Conservation (phyloP, 2,888 invertebrate genomes). For the Acleris laterana region DNA sequence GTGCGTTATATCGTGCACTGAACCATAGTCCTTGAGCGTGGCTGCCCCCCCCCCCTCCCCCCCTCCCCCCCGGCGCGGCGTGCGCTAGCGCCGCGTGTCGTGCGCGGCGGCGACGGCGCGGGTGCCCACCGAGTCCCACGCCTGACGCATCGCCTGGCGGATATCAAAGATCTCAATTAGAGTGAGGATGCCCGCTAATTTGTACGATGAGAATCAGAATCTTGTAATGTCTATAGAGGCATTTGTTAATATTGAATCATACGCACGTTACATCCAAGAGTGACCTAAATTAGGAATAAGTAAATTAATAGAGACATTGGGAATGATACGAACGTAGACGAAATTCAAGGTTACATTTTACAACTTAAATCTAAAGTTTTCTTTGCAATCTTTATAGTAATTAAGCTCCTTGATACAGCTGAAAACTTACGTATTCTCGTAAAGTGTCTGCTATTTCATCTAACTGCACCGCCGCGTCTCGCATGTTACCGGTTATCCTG, state of each 20-base stretch:
- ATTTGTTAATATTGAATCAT: too few relatives aligned
- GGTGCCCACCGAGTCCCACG: conserved; percentile 43
- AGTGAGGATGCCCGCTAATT: too few relatives aligned
- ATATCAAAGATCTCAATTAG: conserved; percentile 61
- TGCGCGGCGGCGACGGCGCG: conserved; percentile 44
- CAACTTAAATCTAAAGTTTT: not conserved
- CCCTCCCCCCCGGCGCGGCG: too few relatives aligned
- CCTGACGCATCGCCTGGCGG: conserved; percentile 46
- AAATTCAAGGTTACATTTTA: too few relatives aligned
- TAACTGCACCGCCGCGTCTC: conserved; percentile 53
- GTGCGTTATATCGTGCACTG: not conserved
- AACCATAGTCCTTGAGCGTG: conserved; percentile 5
- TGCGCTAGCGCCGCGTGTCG: conserved; percentile 41
- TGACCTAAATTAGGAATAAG: too few relatives aligned
- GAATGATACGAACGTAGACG: too few relatives aligned
- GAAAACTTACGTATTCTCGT: conserved; percentile 49
- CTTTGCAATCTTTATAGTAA: conserved; percentile 48
- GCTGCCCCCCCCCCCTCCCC: too few relatives aligned
- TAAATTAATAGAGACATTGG: too few relatives aligned
- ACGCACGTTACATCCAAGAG: too few relatives aligned
- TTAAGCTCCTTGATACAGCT: too few relatives aligned
- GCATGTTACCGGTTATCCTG: conserved; percentile 59
- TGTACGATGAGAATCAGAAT: too few relatives aligned
- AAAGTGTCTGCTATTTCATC: conserved; percentile 53
- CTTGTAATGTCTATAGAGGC: too few relatives aligned